phyloP scores from a whole-genome alignment of 2,797 vertebrate genomes.

The Trachurus trachurus region DNA sequence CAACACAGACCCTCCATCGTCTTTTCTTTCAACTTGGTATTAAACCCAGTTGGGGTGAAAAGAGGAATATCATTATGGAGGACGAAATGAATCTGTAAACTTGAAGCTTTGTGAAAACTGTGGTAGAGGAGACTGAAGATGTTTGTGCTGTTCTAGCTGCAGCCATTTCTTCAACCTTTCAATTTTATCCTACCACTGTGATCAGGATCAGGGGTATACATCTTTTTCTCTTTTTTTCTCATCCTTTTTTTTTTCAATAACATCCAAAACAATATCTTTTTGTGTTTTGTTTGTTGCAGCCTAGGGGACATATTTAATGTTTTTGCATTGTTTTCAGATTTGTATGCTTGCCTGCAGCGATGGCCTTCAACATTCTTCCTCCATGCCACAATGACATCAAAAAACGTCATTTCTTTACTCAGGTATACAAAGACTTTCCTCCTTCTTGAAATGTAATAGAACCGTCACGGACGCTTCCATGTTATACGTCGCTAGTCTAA shows the following conservation, averaged over 20 bases:
- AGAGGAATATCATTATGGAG: slow-evolving; percentile 27
- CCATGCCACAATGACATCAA: slow-evolving; percentile 68
- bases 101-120: slow-evolving; percentile 14
- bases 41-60: slow-evolving; percentile 53
- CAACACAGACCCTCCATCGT: slow-evolving; percentile 16
- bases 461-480: slow-evolving; percentile 41
- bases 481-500: slow-evolving; percentile 24
- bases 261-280: slow-evolving; percentile 69
- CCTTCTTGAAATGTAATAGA: slow-evolving; percentile 62
- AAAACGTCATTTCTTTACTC: slow-evolving; percentile 71
- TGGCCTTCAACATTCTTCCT: slow-evolving; percentile 78
- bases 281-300: slow-evolving; percentile 64
- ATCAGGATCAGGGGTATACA: slow-evolving; percentile 50
- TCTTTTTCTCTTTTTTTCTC: background rate
- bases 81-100: slow-evolving; percentile 28
- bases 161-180: slow-evolving; percentile 52
- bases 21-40: slow-evolving; percentile 15
- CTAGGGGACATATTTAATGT: slow-evolving; percentile 65
- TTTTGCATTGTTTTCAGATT: slow-evolving; percentile 65
- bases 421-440: slow-evolving; percentile 62
- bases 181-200: slow-evolving; percentile 73
- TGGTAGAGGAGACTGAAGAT: slow-evolving; percentile 3
- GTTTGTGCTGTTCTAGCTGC: slow-evolving; percentile 19
- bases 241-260: slow-evolving; percentile 37
- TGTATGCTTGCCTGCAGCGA: slow-evolving; percentile 65